Percentiles rank a stretch among this genome's conserved stretches.
Conservation (phyloP, 2,113 vertebrate genomes). For the Hemiscyllium ocellatum region DNA sequence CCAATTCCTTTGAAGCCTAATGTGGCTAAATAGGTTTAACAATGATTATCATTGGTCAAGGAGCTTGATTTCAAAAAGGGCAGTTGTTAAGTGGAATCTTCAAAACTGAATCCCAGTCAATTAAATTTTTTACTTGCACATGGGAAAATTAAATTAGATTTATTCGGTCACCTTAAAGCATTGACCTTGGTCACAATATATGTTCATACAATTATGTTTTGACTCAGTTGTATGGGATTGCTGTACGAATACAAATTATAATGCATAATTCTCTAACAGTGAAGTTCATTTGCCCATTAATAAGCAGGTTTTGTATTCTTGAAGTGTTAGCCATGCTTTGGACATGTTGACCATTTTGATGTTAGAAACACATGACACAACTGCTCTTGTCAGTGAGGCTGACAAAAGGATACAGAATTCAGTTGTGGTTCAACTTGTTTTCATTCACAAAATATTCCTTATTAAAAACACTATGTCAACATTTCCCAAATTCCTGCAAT, state of each 20-base stretch:
- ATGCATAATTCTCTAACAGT: background rate
- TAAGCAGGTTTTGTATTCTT: too few species aligned
- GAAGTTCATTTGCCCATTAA: too few species aligned
- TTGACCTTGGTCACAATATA: background rate
- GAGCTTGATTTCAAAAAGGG: background rate
- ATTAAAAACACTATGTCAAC: too few species aligned
- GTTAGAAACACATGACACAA: too few species aligned
- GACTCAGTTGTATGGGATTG: background rate
- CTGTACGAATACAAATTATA: background rate
- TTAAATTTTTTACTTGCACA: too few species aligned
- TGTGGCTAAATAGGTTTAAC: background rate
- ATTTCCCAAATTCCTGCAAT: too few species aligned
- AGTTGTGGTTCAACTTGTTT: too few species aligned
- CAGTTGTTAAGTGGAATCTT: background rate
- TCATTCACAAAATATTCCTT: too few species aligned
- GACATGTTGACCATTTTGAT: too few species aligned
- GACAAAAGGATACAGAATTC: too few species aligned
- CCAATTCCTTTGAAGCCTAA: background rate
- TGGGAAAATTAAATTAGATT: background rate
- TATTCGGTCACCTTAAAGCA: background rate
- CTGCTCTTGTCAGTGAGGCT: too few species aligned
- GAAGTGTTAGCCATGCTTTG: too few species aligned
- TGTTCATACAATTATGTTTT: background rate
- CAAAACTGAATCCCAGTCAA: background rate
- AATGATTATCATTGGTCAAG: background rate